A percentile compares a stretch with the other conserved stretches of the same genome.
These are phyloP conservation scores for Oostethus manadensis DNA, from an alignment of 2,113 vertebrate genomes.

Conservation along the genomic window DNA sequence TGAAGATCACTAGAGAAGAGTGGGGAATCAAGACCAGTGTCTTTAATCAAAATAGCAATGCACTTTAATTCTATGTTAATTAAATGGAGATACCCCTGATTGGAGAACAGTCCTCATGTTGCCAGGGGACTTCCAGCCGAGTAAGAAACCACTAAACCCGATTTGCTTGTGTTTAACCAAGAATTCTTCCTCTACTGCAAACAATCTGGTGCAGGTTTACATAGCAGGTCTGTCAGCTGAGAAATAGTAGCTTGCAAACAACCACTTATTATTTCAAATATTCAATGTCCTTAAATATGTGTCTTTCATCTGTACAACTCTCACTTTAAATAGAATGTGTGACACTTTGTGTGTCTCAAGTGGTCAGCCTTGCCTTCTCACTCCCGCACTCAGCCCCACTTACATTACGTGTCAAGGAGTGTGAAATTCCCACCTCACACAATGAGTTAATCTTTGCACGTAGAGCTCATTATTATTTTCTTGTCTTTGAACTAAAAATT, in stretches of 20 bases:
- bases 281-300: constrained; percentile 22
- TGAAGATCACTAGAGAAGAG: constrained; percentile 42
- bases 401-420: constrained; percentile 58
- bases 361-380: constrained; percentile 25
- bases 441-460: constrained; percentile 36
- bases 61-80: constrained; percentile 72
- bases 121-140: constrained; percentile 45
- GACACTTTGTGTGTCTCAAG: constrained; percentile 27
- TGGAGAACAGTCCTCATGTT: constrained; percentile 34
- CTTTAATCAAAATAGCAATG: constrained; percentile 72
- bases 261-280: constrained; percentile 31
- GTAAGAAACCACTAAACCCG: constrained; percentile 44
- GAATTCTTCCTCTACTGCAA: constrained; percentile 43
- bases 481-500: constrained; percentile 69
- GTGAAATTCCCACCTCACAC: constrained; percentile 43
- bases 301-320: constrained; percentile 19
- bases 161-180: constrained; percentile 63
- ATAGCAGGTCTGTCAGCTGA: constrained; percentile 48
- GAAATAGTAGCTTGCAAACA: constrained; percentile 45
- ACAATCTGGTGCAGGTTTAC: constrained; percentile 51
- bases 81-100: constrained; percentile 64
- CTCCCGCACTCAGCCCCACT: constrained; percentile 19
- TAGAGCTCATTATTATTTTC: constrained; percentile 62
- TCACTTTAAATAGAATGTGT: constrained; percentile 19
- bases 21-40: constrained; percentile 48